Base-by-base conservation (phyloP, 2,113 vertebrate species). In the Phalacrocorax brasilianus region DNA sequence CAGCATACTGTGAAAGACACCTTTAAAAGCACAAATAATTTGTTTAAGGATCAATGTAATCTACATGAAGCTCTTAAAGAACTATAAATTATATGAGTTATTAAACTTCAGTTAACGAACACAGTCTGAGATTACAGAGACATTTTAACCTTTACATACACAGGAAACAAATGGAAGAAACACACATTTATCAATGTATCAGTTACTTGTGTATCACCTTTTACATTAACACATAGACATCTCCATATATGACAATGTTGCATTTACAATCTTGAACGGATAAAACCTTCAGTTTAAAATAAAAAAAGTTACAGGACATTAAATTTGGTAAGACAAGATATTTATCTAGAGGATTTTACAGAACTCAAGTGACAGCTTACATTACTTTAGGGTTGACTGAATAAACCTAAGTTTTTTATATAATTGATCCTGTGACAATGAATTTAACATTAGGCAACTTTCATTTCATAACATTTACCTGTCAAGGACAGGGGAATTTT, bases 151-250 rank as follows among this genome's bases (percentile, higher is more conserved):
- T 95, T 95, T 50, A 56, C 55, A 94, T 88, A 92, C 52, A 96
- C 38, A 91, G 73, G 86, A 86, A 92, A 93, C 77, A 97, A 85
- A 91, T 73, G 49, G 89, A 59, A 90, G 83, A 93, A 92, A 97
- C 65, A 35, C 22, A 91, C 1, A 0, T 71, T 87, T 86, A 85
- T 86, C 59, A 20, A 53, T 44, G 12, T 52, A 80, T 67, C 72
- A 32, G 49, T 81, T 92, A 47, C 26, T 83, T 70, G n/a, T 50
- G 38, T 40, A 86, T 47, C 85, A 45, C 62, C 82, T 86, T 84
- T 86, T 52, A 86, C 68, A 71, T 90, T 78, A 93, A 85, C 58
- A 71, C 50, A 84, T 7, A 52, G 91, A 78, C 40, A 76, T 49
- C 56, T 85, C 52, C 71, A 9, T 67, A 73, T 53, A 84, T 66